Conservation (phyloP, 1,140 invertebrate genomes). For the Saccostrea echinata region DNA sequence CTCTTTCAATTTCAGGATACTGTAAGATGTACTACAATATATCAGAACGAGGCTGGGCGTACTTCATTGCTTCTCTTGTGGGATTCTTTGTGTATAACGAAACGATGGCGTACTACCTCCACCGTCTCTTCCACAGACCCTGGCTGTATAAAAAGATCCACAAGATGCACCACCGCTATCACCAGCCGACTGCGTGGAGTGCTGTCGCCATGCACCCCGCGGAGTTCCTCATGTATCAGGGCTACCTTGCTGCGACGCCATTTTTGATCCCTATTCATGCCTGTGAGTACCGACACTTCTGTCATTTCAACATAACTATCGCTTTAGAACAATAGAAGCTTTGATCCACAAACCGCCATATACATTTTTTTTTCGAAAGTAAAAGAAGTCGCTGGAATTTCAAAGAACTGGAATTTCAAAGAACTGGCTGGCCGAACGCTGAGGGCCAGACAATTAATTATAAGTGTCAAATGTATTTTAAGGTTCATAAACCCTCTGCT, state of each 20-base stretch:
- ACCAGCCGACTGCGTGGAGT: constrained; percentile 86
- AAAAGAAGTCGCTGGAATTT: too few species aligned
- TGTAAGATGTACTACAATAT: constrained; percentile 85
- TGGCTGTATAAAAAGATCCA: constrained; percentile 88
- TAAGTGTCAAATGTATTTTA: too few species aligned
- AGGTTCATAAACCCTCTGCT: too few species aligned
- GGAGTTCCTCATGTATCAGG: constrained; percentile 75
- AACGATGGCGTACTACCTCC: constrained; percentile 85
- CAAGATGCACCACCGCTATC: constrained; percentile 88
- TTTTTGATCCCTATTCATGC: constrained; percentile 67
- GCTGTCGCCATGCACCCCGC: constrained; percentile 88
- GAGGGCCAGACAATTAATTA: too few species aligned
- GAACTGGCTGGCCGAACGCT: too few species aligned
- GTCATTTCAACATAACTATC: too few species aligned
- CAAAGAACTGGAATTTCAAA: too few species aligned
- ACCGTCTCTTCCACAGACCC: constrained; percentile 86
- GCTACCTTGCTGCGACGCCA: constrained; percentile 52
- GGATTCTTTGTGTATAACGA: constrained; percentile 81
- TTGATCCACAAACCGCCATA: too few species aligned
- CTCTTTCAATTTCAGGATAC: constrained; percentile 76
- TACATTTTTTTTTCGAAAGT: too few species aligned
- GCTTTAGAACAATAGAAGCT: too few species aligned
- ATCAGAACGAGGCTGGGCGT: constrained; percentile 84
- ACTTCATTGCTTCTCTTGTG: constrained; percentile 75
- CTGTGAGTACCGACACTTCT: constrained; percentile 51